Conservation (phyloP, 1,140 invertebrate species). For the Teleogryllus occipitalis region DNA sequence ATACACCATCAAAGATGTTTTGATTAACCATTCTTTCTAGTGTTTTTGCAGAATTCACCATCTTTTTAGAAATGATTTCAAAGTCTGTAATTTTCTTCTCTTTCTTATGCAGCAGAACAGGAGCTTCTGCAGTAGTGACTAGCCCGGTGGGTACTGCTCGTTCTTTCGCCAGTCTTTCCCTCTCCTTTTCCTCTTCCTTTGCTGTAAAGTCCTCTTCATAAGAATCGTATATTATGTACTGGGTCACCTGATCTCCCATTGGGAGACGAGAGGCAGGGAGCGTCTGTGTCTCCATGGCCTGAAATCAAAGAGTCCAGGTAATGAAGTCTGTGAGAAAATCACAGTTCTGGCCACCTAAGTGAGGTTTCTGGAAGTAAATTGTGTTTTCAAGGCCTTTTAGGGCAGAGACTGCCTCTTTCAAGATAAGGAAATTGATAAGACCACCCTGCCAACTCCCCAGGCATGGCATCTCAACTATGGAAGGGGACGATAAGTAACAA, state of each 20-base stretch:
- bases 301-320: conserved; percentile 13
- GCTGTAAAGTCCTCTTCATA: conserved; percentile 68
- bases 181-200: conserved; percentile 64
- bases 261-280: conserved; percentile 71
- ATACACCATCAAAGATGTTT: conserved; percentile 87
- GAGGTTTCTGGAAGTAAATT: too few species aligned
- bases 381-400: too few species aligned
- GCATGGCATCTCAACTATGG: too few species aligned
- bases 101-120: too few species aligned
- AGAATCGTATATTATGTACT: conserved; percentile 85
- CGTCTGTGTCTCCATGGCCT: conserved; percentile 72
- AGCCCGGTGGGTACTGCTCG: conserved; percentile 31
- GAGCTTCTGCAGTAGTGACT: not conserved
- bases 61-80: conserved; percentile 13
- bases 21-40: conserved; percentile 90
- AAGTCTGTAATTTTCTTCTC: too few species aligned
- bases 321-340: too few species aligned
- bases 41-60: conserved; percentile 56
- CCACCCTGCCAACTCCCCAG: too few species aligned
- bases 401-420: too few species aligned
- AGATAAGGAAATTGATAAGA: too few species aligned
- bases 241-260: conserved; percentile 66
- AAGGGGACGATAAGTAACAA: too few species aligned
- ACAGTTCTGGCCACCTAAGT: too few species aligned
- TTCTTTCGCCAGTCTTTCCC: conserved; percentile 50